These are phyloP conservation scores for Crocuta crocuta DNA, from an alignment of 2,113 vertebrate genomes.

Conservation along the genomic window DNA sequence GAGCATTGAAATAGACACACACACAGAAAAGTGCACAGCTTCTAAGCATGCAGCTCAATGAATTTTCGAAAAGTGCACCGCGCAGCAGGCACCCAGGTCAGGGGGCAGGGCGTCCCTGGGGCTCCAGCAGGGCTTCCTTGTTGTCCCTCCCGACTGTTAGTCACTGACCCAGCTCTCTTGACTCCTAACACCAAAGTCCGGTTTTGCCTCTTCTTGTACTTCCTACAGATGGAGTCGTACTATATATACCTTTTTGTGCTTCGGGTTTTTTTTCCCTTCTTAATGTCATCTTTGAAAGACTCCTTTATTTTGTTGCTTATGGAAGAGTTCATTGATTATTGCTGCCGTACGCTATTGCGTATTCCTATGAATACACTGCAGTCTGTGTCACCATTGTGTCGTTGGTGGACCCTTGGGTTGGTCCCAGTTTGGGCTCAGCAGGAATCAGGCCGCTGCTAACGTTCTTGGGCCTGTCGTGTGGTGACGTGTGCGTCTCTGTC, in stretches of 20 bases:
- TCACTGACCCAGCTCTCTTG: background rate
- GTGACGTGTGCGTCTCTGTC: rapidly evolving
- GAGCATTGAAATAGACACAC: background rate
- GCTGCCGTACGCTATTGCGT: too few relatives aligned
- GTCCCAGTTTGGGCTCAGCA: background rate
- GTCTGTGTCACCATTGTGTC: rapidly evolving
- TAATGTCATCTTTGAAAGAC: background rate
- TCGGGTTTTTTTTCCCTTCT: background rate
- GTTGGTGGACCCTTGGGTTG: background rate
- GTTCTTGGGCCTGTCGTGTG: background rate
- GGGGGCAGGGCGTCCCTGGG: background rate
- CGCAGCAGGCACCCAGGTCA: background rate
- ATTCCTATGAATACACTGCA: rapidly evolving
- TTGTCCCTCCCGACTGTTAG: background rate
- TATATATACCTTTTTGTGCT: background rate
- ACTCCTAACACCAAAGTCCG: too few relatives aligned
- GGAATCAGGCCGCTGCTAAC: background rate
- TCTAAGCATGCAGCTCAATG: background rate
- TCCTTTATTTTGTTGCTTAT: background rate
- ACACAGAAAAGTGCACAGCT: background rate
- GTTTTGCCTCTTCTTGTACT: background rate
- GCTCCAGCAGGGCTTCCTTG: too few relatives aligned
- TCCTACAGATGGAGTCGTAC: background rate
- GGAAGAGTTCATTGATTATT: background rate
- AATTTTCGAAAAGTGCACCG: background rate